Base-by-base conservation (phyloP, 1,140 invertebrate genomes). In the Nasonia longicornis region DNA sequence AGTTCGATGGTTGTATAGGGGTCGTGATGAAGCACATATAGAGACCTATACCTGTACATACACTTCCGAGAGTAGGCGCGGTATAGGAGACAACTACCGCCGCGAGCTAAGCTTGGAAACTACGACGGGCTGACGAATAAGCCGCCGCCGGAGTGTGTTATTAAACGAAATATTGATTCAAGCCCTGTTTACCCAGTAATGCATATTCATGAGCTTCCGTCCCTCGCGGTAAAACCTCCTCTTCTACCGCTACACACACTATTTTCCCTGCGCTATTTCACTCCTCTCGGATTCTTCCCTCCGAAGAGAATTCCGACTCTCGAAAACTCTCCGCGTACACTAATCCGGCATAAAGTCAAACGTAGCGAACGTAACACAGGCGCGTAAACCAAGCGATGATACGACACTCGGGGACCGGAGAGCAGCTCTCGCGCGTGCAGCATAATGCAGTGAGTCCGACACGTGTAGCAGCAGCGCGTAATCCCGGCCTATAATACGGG, bases 141-240 rank as follows among this genome's bases (percentile, higher is more conserved):
- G 31, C 31, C 4, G 31, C 31, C 31, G 31, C 31, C 31, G 4
- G 84, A 84, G 85, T 84, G 87, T 88, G 87, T 91, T 90, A 90
- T 91, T 91, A 90, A 91, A 91, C 88, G 89, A 90, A 90, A 90
- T 90, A 91, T 91, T 90, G 89, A 90, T 91, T 90, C 88, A 89
- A 90, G 87, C 88, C 89, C 89, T 90, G 89, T 90, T 91, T 91
- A 90, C 89, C 85, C 84, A 89, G 87, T 90, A 89, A 91, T 91
- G 89, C 90, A 91, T 91, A 91, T 90, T 90, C 90, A 91, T 91
- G 86, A 86, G 85, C 85, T 87, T 86, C 20, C 2, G 63, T n/a
- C 63, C 7, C 63, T 22, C 63, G 85, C 84, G 78, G 80, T 35
- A 35, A 35, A 77, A 31, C 73, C 10, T 14, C 64, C 35, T 71